Base-by-base conservation (phyloP, 2,113 vertebrate genomes). In the Argyrosomus japonicus region DNA sequence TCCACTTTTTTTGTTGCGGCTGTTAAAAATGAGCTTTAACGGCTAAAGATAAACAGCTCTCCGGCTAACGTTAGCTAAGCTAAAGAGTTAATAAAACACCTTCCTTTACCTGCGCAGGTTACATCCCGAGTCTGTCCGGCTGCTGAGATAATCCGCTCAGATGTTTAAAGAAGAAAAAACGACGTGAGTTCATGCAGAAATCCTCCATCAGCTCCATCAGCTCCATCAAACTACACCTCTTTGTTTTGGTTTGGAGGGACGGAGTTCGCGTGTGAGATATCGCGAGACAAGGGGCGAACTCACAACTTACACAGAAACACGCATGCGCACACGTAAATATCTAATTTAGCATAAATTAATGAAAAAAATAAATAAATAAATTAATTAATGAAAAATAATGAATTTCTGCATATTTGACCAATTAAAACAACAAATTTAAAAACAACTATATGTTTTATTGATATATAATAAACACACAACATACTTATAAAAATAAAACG, bases 231-330 rank as follows among this genome's bases (percentile, higher is more conserved):
- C 32, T 61, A 23, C 68, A 40, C n/a, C 53, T 27, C 53, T 78
- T 79, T 90, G 81, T 91, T 91, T 88, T 89, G 79, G 36, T 91
- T 40, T 51, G n/a, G 11, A 10, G 51, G 12, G 23, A 7, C 18
- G 8, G 57, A 79, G 10, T 9, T 90, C 58, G 4, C 82, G 73
- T 25, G 7, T 18, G 27, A 81, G 5, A 50, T 89, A 81, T 90
- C 87, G 81, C 89, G 88, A 92, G 85, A 89, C 1, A 40, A 40
- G 7, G 36, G 36, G 8, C 7, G 36, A 36, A 2, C 29, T 32
- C 29, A 5, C 29, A 2, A 3, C 27, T 29, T 2, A 29, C 32
- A 36, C 36, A 36, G 36, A 40, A 7, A 40, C 36, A 8, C 36
- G 36, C 36, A 40, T 40, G 36, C 36, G 36, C 45, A 51, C 8